Evolutionary conservation across 1,140 invertebrate genomes (phyloP), one percentile per base, ranked within the genome.

Genomic region (Camponotus pennsylvanicus): DNA sequence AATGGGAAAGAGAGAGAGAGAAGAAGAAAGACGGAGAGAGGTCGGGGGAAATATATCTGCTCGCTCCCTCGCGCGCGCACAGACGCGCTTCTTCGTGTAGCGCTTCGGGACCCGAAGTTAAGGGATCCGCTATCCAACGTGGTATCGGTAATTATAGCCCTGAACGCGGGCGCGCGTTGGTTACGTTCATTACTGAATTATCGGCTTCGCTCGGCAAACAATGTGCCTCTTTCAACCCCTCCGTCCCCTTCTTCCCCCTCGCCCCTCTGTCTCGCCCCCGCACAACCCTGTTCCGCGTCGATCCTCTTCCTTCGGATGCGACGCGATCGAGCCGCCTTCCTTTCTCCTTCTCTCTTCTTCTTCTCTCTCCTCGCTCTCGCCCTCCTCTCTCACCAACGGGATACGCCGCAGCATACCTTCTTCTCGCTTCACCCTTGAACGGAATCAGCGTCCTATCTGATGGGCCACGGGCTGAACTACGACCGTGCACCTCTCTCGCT

Each of bases 161-260:
- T 95, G 93, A 92, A 93, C 92, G 91, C 92, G 92, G 91, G 91
- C 93, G 92, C 94, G 93, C 93, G 92, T 94, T 92, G 92, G 91
- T 95, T 94, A 94, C 93, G 93, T 95, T 95, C 94, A 95, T 95
- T 95, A 95, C 94, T 94, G 94, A 95, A 95, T 95, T 94, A 95
- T 94, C 94, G 94, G 93, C 94, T 93, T 89, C 86, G 91, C 92
- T 94, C 89, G 90, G 93, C 93, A 95, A 95, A 95, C 94, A 95
- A 94, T 94, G 91, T 92, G 87, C 90, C 89, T 91, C 91, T 93
- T 93, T 92, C 92, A 89, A 89, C 83, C 90, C 90, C 71, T 61
- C 90, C 45, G 42, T 7, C 59, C 66, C 40, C 52, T 59, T 69
- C 77, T 57, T 66, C 57, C 87, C 69, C 75, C 71, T 57, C 77